Evolutionary conservation across 2,113 vertebrate genomes (phyloP), one percentile per base, ranked within the genome.

Genomic region (Sus scrofa): DNA sequence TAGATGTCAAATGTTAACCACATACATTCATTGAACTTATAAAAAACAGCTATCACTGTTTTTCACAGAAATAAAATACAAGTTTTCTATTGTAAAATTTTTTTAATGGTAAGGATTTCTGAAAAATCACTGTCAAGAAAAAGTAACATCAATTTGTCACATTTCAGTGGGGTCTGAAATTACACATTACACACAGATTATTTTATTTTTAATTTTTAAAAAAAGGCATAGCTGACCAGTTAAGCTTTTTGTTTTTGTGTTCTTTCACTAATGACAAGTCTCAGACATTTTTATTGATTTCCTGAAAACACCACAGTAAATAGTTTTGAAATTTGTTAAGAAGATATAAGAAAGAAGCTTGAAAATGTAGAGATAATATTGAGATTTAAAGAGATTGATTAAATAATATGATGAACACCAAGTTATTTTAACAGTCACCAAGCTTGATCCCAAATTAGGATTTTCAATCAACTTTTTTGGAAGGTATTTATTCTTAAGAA

Each of bases 131-230:
- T 96, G 71, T 86, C 15, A 62, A 67, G 75, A 79, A 94, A 94
- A 65, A 97, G 62, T 32, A 94, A 90, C 86, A 91, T 84, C 3
- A 91, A 68, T 30, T 95, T 96, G 81, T 83, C 65, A 68, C 50
- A 94, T 94, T 97, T 98, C 96, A 84, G 15, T 89, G 74, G 88
- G 83, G 96, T 93, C n/a, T 56, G n/a, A n/a, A n/a, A n/a, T n/a
- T n/a, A n/a, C n/a, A 44, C 26, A 34, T 92, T 93, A 85, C 94
- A 86, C 50, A 92, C 68, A 44, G 86, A 68, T 71, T 91, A 74
- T 67, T 5, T 62, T 91, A 34, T 91, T 95, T 94, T 77, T 97
- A 96, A n/a, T 75, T 93, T 86, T 89, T 16, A 74, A 20, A 78
- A 77, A 56, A 96, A 79, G 86, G n/a, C 82, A 52, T 73, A 96